Conservation (phyloP, 2,888 invertebrate species). For the Hypomecis punctinalis region DNA sequence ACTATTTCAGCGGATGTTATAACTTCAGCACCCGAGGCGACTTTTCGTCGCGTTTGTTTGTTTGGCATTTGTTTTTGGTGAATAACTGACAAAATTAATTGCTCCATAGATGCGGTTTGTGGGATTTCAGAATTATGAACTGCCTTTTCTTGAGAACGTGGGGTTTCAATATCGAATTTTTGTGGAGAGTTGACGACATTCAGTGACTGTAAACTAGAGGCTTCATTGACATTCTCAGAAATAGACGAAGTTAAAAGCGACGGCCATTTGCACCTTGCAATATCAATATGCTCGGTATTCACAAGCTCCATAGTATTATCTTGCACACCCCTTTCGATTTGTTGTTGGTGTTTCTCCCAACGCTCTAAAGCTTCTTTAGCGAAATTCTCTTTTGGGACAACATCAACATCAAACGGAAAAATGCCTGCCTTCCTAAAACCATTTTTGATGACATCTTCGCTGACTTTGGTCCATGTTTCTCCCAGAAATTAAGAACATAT, state of each 20-base stretch:
- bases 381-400: slow-evolving; percentile 30
- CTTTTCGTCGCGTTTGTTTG: slow-evolving; percentile 31
- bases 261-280: too few relatives aligned
- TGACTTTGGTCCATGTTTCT: slow-evolving; percentile 29
- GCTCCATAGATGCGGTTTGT: slow-evolving; percentile 14
- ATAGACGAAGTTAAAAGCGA: slow-evolving; percentile 17
- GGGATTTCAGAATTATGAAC: slow-evolving; percentile 15
- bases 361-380: slow-evolving; percentile 33
- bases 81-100: slow-evolving; percentile 13
- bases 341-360: slow-evolving; percentile 29
- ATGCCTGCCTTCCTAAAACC: slow-evolving; percentile 34
- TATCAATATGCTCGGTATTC: slow-evolving; percentile 21
- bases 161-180: slow-evolving; percentile 17
- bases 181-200: slow-evolving; percentile 9
- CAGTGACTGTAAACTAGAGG: too few relatives aligned
- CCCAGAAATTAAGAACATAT: slow-evolving; percentile 28
- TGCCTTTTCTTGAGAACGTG: slow-evolving; percentile 20
- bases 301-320: too few relatives aligned
- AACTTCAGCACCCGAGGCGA: slow-evolving; percentile 33
- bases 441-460: slow-evolving; percentile 24
- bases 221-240: slow-evolving; percentile 9
- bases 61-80: slow-evolving; percentile 24
- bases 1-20: slow-evolving; percentile 27
- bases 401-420: slow-evolving; percentile 27
- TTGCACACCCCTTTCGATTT: slow-evolving; percentile 21